Evolutionary conservation across 2,797 vertebrate genomes (phyloP).

Genomic region (Gambelia wislizenii): DNA sequence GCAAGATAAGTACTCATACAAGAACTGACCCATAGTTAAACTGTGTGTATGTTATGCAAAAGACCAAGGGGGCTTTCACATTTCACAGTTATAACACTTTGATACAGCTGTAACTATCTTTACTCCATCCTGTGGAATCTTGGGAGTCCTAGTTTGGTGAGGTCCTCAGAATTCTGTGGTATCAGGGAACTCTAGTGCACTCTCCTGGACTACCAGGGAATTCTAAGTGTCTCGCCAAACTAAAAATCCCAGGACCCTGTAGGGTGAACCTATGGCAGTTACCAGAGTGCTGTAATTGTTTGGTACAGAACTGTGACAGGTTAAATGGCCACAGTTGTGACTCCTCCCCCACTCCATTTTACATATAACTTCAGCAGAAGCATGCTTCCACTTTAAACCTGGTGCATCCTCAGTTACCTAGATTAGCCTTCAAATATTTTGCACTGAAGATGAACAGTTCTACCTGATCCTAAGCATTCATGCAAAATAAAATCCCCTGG

Average conservation of each 20-base stretch:
- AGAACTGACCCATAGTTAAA: not conserved
- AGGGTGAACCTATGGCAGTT: too few species aligned
- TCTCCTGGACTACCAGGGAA: too few species aligned
- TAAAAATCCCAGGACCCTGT: too few species aligned
- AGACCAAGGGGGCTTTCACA: too few species aligned
- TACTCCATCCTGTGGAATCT: too few species aligned
- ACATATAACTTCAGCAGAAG: not conserved
- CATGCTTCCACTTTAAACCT: not conserved
- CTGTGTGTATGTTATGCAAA: too few species aligned
- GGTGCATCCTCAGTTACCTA: not conserved
- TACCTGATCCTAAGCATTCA: not conserved
- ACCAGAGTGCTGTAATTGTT: not conserved
- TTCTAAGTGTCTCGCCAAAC: too few species aligned
- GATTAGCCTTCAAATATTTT: not conserved
- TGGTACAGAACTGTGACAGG: not conserved
- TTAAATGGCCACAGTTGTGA: not conserved
- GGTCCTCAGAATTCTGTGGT: too few species aligned
- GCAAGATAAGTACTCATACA: not conserved
- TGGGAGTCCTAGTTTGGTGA: too few species aligned
- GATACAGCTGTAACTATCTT: too few species aligned
- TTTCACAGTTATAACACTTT: too few species aligned
- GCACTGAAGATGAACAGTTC: not conserved
- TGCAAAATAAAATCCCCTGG: not conserved
- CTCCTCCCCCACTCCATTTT: not conserved
- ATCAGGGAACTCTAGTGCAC: too few species aligned